These are phyloP conservation scores for Dinocampus coccinellae DNA, from an alignment of 2,888 invertebrate species.

Conservation along the genomic window DNA sequence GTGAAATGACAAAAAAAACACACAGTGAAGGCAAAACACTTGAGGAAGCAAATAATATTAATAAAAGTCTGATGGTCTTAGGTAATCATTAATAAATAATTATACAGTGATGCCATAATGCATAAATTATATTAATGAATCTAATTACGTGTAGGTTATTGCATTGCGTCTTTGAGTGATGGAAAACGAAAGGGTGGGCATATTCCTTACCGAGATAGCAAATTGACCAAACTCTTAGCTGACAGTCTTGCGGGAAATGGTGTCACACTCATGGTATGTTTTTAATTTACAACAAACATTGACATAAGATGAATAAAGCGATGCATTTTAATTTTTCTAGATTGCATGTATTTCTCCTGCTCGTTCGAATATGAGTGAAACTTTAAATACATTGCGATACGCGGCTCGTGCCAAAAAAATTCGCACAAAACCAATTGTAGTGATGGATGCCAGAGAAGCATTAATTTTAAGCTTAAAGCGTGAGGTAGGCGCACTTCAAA, in stretches of 20 bases:
- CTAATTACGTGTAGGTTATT: slow-evolving; percentile 79
- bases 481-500: slow-evolving; percentile 86
- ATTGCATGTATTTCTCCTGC: slow-evolving; percentile 96
- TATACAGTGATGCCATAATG: neutral
- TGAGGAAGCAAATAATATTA: slow-evolving; percentile 96
- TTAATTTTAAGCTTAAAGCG: slow-evolving; percentile 89
- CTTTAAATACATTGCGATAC: slow-evolving; percentile 91
- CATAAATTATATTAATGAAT: neutral
- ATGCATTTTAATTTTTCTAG: slow-evolving; percentile 69
- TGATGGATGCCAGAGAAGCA: slow-evolving; percentile 96
- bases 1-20: slow-evolving; percentile 95
- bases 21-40: slow-evolving; percentile 88
- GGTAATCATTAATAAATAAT: slow-evolving; percentile 72
- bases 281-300: neutral
- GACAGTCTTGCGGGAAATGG: slow-evolving; percentile 95
- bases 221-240: slow-evolving; percentile 91
- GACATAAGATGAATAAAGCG: neutral
- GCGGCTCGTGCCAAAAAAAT: slow-evolving; percentile 94
- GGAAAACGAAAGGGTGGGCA: slow-evolving; percentile 84
- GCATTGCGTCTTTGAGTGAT: slow-evolving; percentile 92
- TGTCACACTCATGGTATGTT: slow-evolving; percentile 89
- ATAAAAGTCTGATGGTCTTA: slow-evolving; percentile 93
- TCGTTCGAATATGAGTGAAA: slow-evolving; percentile 86
- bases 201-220: slow-evolving; percentile 94
- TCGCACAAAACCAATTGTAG: slow-evolving; percentile 90